phyloP scores from a whole-genome alignment of 35 echinoderm and acorn worm genomes.

The Lytechinus variegatus region DNA sequence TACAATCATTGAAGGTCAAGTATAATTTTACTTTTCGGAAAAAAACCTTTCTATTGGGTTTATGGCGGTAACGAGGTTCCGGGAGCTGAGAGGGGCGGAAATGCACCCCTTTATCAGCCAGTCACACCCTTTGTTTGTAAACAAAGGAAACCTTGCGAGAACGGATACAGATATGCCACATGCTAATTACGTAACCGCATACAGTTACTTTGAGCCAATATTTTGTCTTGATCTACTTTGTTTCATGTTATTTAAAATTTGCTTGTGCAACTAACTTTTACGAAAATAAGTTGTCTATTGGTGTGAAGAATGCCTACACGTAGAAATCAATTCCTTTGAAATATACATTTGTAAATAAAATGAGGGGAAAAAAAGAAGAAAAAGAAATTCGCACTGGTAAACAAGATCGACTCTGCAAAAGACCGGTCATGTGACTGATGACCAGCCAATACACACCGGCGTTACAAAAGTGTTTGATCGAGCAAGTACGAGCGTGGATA shows the following conservation, averaged over 20 bases:
- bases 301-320: no score
- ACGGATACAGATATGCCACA: background rate
- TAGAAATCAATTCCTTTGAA: no score
- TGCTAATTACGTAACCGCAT: background rate
- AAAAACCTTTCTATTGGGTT: background rate
- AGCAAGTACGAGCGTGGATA: background rate
- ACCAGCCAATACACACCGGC: conserved; percentile 20
- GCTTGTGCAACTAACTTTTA: background rate
- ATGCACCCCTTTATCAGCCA: background rate
- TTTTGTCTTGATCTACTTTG: background rate
- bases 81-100: background rate
- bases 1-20: no score
- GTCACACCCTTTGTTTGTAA: conserved; percentile 10
- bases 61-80: background rate
- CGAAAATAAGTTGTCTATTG: background rate
- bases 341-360: background rate
- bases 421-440: conserved; percentile 35
- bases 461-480: conserved; percentile 24
- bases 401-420: background rate
- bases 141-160: background rate
- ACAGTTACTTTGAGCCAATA: background rate
- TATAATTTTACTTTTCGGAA: no score
- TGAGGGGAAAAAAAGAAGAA: background rate
- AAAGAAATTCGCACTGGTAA: conserved; percentile 17
- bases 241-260: background rate